Evolutionary conservation across 64 coral and sea anemone species (phyloP).

Genomic region (Pocillopora verrucosa): DNA sequence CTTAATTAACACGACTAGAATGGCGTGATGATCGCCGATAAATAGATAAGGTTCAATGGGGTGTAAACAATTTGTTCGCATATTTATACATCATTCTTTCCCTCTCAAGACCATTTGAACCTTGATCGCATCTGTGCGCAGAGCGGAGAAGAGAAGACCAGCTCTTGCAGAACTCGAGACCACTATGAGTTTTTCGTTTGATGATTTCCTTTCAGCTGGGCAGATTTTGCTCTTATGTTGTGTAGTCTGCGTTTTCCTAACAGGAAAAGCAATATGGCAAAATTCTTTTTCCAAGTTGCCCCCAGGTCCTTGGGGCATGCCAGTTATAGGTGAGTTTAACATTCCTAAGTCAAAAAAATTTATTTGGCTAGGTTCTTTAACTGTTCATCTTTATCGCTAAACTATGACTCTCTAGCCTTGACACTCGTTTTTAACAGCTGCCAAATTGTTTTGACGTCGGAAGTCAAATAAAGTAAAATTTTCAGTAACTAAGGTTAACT

Average conservation of each 20-base stretch:
- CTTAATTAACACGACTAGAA: slow-evolving; percentile 21
- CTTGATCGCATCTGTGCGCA: background rate
- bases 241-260: slow-evolving; percentile 22
- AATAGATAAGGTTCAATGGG: slow-evolving; percentile 25
- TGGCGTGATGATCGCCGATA: slow-evolving; percentile 34
- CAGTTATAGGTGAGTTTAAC: slow-evolving; percentile 41
- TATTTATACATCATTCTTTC: slow-evolving; percentile 28
- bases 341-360: background rate
- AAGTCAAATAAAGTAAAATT: background rate
- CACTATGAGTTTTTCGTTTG: background rate
- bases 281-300: slow-evolving; percentile 47
- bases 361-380: background rate
- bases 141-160: background rate
- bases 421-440: background rate
- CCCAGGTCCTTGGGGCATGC: slow-evolving; percentile 52
- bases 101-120: slow-evolving; percentile 43
- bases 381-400: background rate
- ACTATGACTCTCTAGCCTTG: background rate
- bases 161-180: background rate
- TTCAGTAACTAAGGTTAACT: background rate
- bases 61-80: slow-evolving; percentile 38
- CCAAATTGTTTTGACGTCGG: background rate
- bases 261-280: slow-evolving; percentile 40
- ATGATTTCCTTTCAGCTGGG: background rate
- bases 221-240: slow-evolving; percentile 23